These are phyloP conservation scores for Philopedon plagiatum DNA, from an alignment of 2,888 invertebrate genomes.

Conservation along the genomic window DNA sequence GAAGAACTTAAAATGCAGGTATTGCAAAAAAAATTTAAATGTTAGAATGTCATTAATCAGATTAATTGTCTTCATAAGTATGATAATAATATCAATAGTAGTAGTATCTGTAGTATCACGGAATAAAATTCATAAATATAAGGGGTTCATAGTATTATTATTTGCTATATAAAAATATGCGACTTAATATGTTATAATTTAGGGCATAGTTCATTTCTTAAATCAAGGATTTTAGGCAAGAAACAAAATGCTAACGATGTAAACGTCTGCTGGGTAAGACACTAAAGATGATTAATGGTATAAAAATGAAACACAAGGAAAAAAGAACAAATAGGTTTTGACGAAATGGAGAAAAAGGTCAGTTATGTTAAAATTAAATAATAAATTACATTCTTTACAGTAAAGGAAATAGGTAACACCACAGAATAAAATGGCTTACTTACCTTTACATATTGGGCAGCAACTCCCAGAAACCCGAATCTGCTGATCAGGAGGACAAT, in stretches of 20 bases:
- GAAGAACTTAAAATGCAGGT: too few species aligned
- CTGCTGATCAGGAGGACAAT: slow-evolving; percentile 81
- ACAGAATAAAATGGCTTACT: not conserved
- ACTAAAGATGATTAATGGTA: slow-evolving; percentile 4
- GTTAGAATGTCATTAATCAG: too few species aligned
- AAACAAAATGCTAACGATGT: not conserved
- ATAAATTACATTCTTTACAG: too few species aligned
- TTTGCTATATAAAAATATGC: not conserved
- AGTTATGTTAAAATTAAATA: too few species aligned
- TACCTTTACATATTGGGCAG: slow-evolving; percentile 92
- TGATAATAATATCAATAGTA: too few species aligned
- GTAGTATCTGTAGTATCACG: too few species aligned
- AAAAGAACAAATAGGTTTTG: too few species aligned
- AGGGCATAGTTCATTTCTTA: slow-evolving; percentile 2
- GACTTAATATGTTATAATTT: not conserved
- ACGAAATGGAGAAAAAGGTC: too few species aligned
- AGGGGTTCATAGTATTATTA: too few species aligned
- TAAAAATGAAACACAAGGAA: not conserved
- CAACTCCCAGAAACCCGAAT: slow-evolving; percentile 88
- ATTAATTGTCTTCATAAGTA: too few species aligned
- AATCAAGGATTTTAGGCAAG: not conserved
- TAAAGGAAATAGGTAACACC: not conserved
- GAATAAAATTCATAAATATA: too few species aligned
- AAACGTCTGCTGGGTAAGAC: not conserved
- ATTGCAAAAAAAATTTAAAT: too few species aligned